Conservation (phyloP, 1,140 invertebrate genomes). For the Episyrphus balteatus region DNA sequence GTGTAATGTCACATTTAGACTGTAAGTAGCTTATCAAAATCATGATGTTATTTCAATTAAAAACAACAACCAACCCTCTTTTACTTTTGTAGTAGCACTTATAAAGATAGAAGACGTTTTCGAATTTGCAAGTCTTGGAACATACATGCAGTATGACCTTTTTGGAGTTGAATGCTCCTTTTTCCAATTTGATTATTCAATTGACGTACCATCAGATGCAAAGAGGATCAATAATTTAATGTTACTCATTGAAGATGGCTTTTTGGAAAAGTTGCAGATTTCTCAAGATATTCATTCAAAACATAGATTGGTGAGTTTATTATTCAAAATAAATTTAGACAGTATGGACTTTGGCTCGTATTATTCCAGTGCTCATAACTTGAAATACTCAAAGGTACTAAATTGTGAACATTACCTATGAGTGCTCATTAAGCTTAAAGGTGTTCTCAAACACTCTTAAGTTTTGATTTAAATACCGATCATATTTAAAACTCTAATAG, state of each 20-base stretch:
- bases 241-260: conserved; percentile 46
- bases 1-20: conserved; percentile 70
- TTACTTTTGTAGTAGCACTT: conserved; percentile 47
- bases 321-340: conserved; percentile 1
- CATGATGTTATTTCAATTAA: not conserved
- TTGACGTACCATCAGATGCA: conserved; percentile 66
- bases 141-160: conserved; percentile 65
- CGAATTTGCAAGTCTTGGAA: conserved; percentile 56
- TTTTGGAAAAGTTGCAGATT: conserved; percentile 49
- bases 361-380: too few species aligned
- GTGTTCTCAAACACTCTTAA: too few species aligned
- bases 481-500: too few species aligned
- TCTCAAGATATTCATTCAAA: conserved; percentile 72
- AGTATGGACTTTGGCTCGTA: conserved; percentile 25
- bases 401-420: too few species aligned
- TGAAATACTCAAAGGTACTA: too few species aligned
- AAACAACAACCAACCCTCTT: too few species aligned
- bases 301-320: conserved; percentile 51
- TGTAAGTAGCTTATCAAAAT: conserved; percentile 40
- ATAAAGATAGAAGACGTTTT: conserved; percentile 43
- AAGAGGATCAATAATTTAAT: conserved; percentile 51
- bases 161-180: conserved; percentile 65
- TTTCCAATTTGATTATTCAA: conserved; percentile 50
- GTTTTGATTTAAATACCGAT: too few species aligned
- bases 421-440: too few species aligned